Evolutionary conservation across 35 echinoderm and acorn worm species (phyloP), one percentile per base, ranked within the genome.

Genomic region (Nesometra sesokonis): DNA sequence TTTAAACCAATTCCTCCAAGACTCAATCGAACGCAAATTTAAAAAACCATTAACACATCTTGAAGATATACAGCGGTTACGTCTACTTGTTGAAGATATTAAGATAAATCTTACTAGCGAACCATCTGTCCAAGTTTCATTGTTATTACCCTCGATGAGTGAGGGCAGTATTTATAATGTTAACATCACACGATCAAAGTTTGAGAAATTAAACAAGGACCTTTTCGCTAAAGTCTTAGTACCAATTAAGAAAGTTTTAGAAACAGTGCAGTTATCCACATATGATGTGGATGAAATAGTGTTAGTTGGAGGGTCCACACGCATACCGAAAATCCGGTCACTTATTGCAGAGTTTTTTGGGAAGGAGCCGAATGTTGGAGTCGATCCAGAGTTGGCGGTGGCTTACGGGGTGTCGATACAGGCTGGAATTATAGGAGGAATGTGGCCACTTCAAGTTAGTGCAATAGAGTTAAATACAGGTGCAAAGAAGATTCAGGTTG

Each of bases 381-480:
- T 95, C 8, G 89, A 95, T 85, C 93, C 93, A 0, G 93, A 95
- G 37, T 77, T 95, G 29, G 93, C 89, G 5, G 93, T 95, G 30
- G 90, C 87, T 33, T 95, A 95, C 80, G 93, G 93, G n/a, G 93
- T 95, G 3, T 82, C 93, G 0, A 77, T 94, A 7, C 90, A 91
- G 80, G 93, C 89, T 29, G 89, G 93, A 76, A 89, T 95, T 80
- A 95, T 95, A 83, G 93, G 93, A 15, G 93, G 93, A 13, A 87
- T 91, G 84, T 95, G 93, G 93, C 93, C 93, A 23, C 30, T 95
- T 13, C 90, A 95, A 83, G 93, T 95, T 38, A 95, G 93, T 87
- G 93, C 93, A 27, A 95, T 95, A 40, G 93, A 95, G 67, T 77
- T 95, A 31, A 82, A 87, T 32, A 85, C 79, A 47, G 47, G 46